Conservation (phyloP, 2,888 invertebrate genomes). For the Apomyelois bistriatella region DNA sequence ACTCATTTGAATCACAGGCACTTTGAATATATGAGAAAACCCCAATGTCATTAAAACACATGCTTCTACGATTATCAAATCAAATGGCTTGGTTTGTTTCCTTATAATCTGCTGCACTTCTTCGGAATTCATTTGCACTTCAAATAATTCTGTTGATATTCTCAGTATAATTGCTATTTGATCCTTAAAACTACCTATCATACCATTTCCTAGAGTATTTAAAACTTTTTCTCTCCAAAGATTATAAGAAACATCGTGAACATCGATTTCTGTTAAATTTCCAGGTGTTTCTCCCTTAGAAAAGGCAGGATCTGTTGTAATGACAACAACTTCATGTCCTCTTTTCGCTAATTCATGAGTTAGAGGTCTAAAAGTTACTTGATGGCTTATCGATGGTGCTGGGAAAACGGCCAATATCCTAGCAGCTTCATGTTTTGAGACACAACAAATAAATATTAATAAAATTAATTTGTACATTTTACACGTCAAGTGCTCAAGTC, state of each 20-base stretch:
- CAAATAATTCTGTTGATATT: slow-evolving; percentile 19
- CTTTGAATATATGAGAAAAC: slow-evolving; percentile 33
- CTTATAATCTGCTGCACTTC: slow-evolving; percentile 30
- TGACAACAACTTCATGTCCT: slow-evolving; percentile 25
- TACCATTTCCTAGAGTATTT: slow-evolving; percentile 9
- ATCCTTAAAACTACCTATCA: slow-evolving; percentile 14
- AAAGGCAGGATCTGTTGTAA: slow-evolving; percentile 9
- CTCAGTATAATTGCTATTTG: slow-evolving; percentile 13
- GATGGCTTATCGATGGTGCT: slow-evolving; percentile 18
- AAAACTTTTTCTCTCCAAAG: slow-evolving; percentile 22
- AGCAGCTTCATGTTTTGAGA: slow-evolving; percentile 13
- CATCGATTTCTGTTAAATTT: slow-evolving; percentile 46
- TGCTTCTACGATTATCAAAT: slow-evolving; percentile 37
- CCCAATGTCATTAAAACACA: slow-evolving; percentile 22
- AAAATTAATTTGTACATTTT: neutral
- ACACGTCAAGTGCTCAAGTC: neutral
- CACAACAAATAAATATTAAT: neutral
- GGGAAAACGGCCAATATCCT: slow-evolving; percentile 19
- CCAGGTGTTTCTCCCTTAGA: slow-evolving; percentile 21
- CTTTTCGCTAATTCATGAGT: slow-evolving; percentile 36
- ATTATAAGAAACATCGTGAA: slow-evolving; percentile 37
- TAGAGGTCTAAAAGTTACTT: slow-evolving; percentile 17
- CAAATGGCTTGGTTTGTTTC: slow-evolving; percentile 31
- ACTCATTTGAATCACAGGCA: slow-evolving; percentile 37
- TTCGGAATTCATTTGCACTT: slow-evolving; percentile 15